Conservation (phyloP, 2,797 vertebrate species). For the Mormyrops boulengeri region DNA sequence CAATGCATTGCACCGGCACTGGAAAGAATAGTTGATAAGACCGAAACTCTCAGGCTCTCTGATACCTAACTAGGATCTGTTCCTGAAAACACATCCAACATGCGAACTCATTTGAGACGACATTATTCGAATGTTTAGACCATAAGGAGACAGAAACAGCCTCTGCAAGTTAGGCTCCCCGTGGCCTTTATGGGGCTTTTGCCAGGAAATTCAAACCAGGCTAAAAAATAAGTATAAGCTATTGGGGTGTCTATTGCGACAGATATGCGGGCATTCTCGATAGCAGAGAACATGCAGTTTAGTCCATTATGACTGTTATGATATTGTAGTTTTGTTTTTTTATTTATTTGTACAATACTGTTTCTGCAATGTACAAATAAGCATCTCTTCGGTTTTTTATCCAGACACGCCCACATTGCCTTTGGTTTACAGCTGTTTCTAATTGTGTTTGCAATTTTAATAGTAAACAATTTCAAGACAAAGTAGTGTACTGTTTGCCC, state of each 20-base stretch:
- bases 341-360: neutral
- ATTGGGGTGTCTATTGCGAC: neutral
- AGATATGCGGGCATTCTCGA: neutral
- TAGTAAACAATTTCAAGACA: neutral
- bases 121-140: neutral
- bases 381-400: neutral
- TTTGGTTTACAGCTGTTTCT: neutral
- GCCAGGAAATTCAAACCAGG: neutral
- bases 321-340: neutral
- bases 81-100: neutral
- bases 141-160: neutral
- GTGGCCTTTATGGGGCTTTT: neutral
- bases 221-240: neutral
- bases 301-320: neutral
- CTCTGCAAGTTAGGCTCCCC: neutral
- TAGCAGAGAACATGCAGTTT: neutral
- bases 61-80: neutral
- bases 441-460: neutral
- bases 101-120: neutral
- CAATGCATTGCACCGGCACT: neutral
- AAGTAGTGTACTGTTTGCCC: neutral
- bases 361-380: neutral
- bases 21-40: neutral
- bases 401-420: neutral
- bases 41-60: neutral